Conservation (phyloP, 2,888 invertebrate species). For the Hydriomena furcata region DNA sequence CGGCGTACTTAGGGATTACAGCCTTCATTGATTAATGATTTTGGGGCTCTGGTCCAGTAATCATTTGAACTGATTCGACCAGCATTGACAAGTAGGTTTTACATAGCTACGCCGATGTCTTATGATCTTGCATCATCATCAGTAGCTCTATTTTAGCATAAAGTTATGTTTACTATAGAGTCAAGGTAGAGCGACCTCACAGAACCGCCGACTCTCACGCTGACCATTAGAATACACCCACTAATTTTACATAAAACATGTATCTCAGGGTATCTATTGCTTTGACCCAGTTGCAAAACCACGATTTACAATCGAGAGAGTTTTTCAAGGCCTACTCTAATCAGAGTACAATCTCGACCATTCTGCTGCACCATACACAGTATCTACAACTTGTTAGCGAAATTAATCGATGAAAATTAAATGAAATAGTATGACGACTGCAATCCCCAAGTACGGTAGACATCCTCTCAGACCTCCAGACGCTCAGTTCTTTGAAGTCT, state of each 20-base stretch:
- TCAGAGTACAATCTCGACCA: conserved; percentile 32
- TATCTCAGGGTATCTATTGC: conserved; percentile 62
- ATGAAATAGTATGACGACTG: neutral
- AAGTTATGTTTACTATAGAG: neutral
- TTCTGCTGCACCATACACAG: conserved; percentile 27
- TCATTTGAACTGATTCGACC: too few relatives aligned
- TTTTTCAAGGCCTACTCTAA: conserved; percentile 34
- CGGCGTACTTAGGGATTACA: too few relatives aligned
- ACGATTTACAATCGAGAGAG: conserved; percentile 41
- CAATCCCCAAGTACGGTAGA: too few relatives aligned
- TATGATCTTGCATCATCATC: too few relatives aligned
- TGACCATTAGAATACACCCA: conserved; percentile 78
- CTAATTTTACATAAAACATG: conserved; percentile 65
- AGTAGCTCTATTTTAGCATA: neutral
- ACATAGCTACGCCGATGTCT: too few relatives aligned
- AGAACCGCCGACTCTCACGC: conserved; percentile 55
- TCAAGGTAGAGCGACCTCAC: conserved; percentile 18
- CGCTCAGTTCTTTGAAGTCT: too few relatives aligned
- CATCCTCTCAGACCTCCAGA: too few relatives aligned
- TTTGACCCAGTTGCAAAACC: conserved; percentile 69
- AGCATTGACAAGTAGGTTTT: too few relatives aligned
- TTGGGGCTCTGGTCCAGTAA: neutral
- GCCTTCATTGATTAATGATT: too few relatives aligned
- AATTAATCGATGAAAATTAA: neutral
- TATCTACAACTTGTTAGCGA: neutral